phyloP scores from a whole-genome alignment of 2,888 invertebrate genomes.

The Euphydryas editha region DNA sequence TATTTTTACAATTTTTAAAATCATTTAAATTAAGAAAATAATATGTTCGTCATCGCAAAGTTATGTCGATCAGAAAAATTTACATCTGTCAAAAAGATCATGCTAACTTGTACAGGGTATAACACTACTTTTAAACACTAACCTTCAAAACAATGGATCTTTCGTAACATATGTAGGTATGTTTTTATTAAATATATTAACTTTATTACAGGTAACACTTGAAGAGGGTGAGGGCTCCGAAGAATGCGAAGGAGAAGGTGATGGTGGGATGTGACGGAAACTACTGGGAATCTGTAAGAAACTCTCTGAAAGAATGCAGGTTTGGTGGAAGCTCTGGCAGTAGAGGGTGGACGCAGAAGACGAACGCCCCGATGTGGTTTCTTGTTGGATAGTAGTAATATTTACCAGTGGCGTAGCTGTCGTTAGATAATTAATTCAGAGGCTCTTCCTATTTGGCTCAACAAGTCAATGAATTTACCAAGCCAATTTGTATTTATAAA shows the following conservation, averaged over 20 bases:
- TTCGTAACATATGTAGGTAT: neutral
- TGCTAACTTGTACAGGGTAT: too few relatives aligned
- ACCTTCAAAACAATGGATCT: neutral
- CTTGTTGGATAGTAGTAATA: constrained; percentile 72
- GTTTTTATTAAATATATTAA: neutral
- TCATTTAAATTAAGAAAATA: too few relatives aligned
- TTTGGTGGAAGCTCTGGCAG: constrained; percentile 94
- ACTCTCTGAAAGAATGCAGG: constrained; percentile 94
- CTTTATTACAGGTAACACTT: constrained; percentile 87
- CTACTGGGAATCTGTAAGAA: constrained; percentile 95
- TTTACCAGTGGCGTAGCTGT: constrained; percentile 23
- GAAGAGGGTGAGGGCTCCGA: constrained; percentile 92
- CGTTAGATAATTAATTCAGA: constrained; percentile 2
- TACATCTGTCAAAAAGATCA: too few relatives aligned
- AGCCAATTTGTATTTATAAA: constrained; percentile 10
- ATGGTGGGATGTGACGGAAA: constrained; percentile 95
- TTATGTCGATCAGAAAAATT: too few relatives aligned
- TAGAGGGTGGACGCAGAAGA: constrained; percentile 53
- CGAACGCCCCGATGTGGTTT: constrained; percentile 42
- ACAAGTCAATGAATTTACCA: neutral
- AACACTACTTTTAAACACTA: neutral
- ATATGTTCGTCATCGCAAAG: too few relatives aligned
- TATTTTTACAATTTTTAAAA: too few relatives aligned
- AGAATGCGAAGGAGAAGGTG: constrained; percentile 81
- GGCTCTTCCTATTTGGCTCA: neutral